Percentiles rank a stretch among this genome's conserved stretches.
Conservation (phyloP, 2,797 vertebrate species). For the Paguma larvata region DNA sequence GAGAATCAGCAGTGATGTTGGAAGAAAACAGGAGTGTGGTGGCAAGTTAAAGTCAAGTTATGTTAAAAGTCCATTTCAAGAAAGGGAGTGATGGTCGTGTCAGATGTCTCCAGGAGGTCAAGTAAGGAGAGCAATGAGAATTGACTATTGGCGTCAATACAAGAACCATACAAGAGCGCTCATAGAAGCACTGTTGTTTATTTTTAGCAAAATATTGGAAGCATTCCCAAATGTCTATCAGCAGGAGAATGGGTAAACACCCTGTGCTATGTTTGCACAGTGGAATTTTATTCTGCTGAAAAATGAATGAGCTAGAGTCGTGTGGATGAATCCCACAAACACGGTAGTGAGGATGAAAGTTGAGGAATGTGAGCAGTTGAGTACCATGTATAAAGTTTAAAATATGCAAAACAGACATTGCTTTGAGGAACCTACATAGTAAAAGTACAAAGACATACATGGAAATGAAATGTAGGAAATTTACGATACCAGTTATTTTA, state of each 20-base stretch:
- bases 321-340: neutral
- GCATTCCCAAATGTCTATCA: neutral
- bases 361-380: neutral
- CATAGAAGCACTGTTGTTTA: neutral
- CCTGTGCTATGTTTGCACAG: neutral
- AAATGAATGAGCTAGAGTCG: neutral
- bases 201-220: constrained; percentile 49
- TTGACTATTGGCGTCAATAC: neutral
- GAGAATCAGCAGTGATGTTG: neutral
- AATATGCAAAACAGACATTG: neutral
- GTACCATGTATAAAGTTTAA: neutral
- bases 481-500: neutral
- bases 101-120: neutral
- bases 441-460: constrained; percentile 5
- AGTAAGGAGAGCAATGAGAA: neutral
- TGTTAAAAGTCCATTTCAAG: neutral
- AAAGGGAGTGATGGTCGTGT: neutral
- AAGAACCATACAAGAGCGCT: neutral
- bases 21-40: neutral
- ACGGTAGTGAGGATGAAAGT: neutral
- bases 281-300: constrained; percentile 8
- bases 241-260: neutral
- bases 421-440: neutral
- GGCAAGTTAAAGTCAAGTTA: neutral
- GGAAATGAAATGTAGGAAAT: neutral